Conservation (phyloP, 1,140 invertebrate species). For the Eurytemora carolleeae region DNA sequence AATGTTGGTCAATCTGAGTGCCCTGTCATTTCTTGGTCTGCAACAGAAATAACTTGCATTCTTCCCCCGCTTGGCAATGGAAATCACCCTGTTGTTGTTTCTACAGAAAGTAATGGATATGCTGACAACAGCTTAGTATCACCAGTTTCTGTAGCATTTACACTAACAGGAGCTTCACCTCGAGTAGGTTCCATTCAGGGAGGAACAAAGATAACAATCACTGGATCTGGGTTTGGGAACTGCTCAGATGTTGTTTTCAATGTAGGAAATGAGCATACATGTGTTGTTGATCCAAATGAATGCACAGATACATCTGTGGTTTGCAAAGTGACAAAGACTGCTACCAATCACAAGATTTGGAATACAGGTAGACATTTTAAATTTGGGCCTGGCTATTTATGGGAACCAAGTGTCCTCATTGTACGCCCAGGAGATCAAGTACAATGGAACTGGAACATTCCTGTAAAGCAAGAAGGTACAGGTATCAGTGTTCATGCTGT, state of each 20-base stretch:
- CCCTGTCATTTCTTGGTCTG: neutral
- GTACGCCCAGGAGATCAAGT: conserved; percentile 13
- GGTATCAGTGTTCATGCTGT: neutral
- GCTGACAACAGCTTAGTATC: neutral
- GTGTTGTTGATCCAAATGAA: conserved; percentile 3
- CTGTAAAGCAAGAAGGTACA: neutral
- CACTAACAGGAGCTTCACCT: neutral
- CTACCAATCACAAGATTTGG: conserved; percentile 4
- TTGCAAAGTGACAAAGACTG: neutral
- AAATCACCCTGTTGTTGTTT: neutral
- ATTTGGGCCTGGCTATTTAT: conserved; percentile 7
- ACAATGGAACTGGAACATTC: conserved; percentile 14
- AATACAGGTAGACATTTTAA: conserved; percentile 5
- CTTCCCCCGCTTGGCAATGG: neutral
- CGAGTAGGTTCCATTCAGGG: neutral
- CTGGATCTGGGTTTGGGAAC: neutral
- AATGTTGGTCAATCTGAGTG: neutral
- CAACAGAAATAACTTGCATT: neutral
- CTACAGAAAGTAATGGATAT: neutral
- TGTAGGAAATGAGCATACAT: conserved; percentile 2
- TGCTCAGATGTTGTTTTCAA: neutral
- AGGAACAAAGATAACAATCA: neutral
- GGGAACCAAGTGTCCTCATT: conserved; percentile 5
- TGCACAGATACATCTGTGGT: conserved; percentile 4
- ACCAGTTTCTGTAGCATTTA: neutral